Evolutionary conservation across 2,113 vertebrate genomes (phyloP).

Genomic region (Muntiacus muntjak): DNA sequence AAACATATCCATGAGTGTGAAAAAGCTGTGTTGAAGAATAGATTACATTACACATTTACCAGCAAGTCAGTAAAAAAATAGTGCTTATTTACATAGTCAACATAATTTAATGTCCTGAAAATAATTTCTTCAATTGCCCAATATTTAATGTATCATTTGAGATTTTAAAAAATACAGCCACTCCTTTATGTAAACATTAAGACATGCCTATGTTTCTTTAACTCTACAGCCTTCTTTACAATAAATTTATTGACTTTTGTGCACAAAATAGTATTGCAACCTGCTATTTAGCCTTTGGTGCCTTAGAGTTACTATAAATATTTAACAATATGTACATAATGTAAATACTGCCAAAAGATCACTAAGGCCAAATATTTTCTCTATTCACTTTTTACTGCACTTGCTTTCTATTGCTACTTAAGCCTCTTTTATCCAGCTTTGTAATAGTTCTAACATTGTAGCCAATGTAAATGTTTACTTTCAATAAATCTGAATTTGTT

Average conservation of each 20-base stretch:
- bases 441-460: slow-evolving; percentile 88
- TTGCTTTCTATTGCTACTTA: slow-evolving; percentile 88
- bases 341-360: slow-evolving; percentile 89
- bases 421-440: slow-evolving; percentile 88
- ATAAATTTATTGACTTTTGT: slow-evolving; percentile 79
- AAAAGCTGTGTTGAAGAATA: slow-evolving; percentile 74
- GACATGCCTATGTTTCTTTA: slow-evolving; percentile 77
- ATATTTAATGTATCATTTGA: slow-evolving; percentile 73
- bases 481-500: slow-evolving; percentile 91
- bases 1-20: slow-evolving; percentile 72
- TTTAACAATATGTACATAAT: slow-evolving; percentile 87
- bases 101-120: slow-evolving; percentile 78
- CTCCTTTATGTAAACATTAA: slow-evolving; percentile 76
- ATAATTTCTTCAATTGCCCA: slow-evolving; percentile 60
- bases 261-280: slow-evolving; percentile 83
- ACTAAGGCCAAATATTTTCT: slow-evolving; percentile 92
- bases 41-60: slow-evolving; percentile 73
- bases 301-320: slow-evolving; percentile 90
- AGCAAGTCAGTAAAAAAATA: slow-evolving; percentile 73
- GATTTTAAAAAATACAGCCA: slow-evolving; percentile 66
- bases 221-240: slow-evolving; percentile 69
- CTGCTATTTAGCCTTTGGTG: slow-evolving; percentile 90
- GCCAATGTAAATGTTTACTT: slow-evolving; percentile 91
- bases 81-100: slow-evolving; percentile 70
- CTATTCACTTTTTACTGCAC: slow-evolving; percentile 89